phyloP scores from a whole-genome alignment of 2,797 vertebrate genomes.

The Kryptolebias ocellatus region DNA sequence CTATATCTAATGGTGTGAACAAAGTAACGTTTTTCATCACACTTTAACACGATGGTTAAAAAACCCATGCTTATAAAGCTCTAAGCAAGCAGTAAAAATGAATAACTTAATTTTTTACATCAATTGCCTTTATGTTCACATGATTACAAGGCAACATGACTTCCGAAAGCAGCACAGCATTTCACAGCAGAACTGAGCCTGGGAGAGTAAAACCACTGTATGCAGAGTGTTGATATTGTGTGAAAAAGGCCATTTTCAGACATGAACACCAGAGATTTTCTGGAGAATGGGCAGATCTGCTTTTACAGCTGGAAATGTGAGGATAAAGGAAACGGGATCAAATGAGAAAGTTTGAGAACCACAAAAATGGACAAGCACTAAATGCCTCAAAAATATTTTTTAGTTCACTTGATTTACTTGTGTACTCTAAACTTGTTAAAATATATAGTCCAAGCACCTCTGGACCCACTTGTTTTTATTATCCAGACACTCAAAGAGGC shows the following conservation, averaged over 20 bases:
- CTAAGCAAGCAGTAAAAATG: neutral
- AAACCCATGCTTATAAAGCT: neutral
- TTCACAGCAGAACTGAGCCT: neutral
- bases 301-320: neutral
- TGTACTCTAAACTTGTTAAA: neutral
- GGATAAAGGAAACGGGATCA: too few relatives aligned
- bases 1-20: neutral
- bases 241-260: neutral
- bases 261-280: neutral
- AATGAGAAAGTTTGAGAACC: neutral
- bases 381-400: conserved; percentile 3
- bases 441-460: neutral
- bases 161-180: neutral
- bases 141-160: neutral
- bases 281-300: neutral
- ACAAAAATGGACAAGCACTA: conserved; percentile 2
- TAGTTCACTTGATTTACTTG: neutral
- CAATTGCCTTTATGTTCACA: neutral
- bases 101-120: too few relatives aligned
- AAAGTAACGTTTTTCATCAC: neutral
- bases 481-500: neutral
- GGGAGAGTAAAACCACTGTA: neutral
- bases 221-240: neutral
- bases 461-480: neutral
- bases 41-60: neutral